Evolutionary conservation across 1,140 invertebrate species (phyloP).

Genomic region (Bicyclus anynana): DNA sequence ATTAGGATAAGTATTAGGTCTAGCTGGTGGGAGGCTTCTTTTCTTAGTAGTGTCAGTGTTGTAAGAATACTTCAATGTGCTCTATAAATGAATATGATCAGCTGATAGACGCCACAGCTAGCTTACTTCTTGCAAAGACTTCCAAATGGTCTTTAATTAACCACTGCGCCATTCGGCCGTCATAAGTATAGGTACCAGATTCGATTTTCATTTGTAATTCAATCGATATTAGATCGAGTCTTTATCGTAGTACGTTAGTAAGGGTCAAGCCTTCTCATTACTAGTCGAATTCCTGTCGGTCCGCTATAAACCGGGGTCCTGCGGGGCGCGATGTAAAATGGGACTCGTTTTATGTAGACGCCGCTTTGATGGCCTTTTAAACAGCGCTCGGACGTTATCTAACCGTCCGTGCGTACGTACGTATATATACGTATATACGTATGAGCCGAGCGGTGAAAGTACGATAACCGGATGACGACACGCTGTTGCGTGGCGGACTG

Average conservation of each 20-base stretch:
- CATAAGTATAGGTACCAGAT: no score
- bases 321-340: slow-evolving; percentile 60
- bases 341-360: slow-evolving; percentile 57
- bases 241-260: slow-evolving; percentile 26
- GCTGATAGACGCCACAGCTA: no score
- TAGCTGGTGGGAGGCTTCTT: no score
- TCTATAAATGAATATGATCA: no score
- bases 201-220: no score
- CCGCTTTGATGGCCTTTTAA: slow-evolving; percentile 60
- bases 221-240: slow-evolving; percentile 1
- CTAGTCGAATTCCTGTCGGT: slow-evolving; percentile 48
- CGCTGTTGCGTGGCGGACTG: neutral
- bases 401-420: neutral
- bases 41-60: no score
- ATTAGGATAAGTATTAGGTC: no score
- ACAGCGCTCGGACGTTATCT: slow-evolving; percentile 31
- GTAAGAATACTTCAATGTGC: no score
- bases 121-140: no score
- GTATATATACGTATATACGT: neutral
- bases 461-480: neutral
- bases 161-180: no score
- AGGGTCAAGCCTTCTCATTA: slow-evolving; percentile 53
- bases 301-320: slow-evolving; percentile 50
- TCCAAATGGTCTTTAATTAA: no score
- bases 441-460: neutral